These are phyloP conservation scores for Campoplex capitator DNA, from an alignment of 2,888 invertebrate genomes.

Conservation along the genomic window DNA sequence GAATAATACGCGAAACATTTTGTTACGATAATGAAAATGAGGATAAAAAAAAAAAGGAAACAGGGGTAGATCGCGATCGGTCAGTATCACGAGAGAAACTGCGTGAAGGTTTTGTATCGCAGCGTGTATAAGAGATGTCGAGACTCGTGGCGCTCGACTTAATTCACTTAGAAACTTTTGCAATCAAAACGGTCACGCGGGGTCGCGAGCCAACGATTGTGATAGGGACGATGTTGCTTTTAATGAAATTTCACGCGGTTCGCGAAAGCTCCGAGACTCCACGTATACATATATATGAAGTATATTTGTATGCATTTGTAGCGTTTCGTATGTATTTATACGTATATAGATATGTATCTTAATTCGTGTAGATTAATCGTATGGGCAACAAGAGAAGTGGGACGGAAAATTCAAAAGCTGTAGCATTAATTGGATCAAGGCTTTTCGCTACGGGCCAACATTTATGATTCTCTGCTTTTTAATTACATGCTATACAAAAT, in stretches of 20 bases:
- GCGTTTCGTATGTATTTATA: background rate
- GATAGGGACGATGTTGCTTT: constrained; percentile 75
- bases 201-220: constrained; percentile 67
- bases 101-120: constrained; percentile 40
- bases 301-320: background rate
- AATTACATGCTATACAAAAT: constrained; percentile 14
- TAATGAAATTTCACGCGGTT: constrained; percentile 76
- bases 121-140: constrained; percentile 58
- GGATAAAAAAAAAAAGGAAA: background rate
- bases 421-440: constrained; percentile 4
- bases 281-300: background rate
- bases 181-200: constrained; percentile 75
- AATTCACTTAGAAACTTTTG: constrained; percentile 80
- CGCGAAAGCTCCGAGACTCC: constrained; percentile 34
- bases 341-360: background rate
- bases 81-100: constrained; percentile 24
- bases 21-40: constrained; percentile 15
- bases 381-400: background rate
- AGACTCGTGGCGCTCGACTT: constrained; percentile 63
- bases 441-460: background rate
- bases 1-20: constrained; percentile 18
- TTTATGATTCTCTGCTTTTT: constrained; percentile 25
- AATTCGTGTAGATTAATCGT: constrained; percentile 5
- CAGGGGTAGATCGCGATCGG: constrained; percentile 46
- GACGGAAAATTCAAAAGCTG: constrained; percentile 3